phyloP scores from a whole-genome alignment of 2,888 invertebrate species.

The Lissonota sp. region DNA sequence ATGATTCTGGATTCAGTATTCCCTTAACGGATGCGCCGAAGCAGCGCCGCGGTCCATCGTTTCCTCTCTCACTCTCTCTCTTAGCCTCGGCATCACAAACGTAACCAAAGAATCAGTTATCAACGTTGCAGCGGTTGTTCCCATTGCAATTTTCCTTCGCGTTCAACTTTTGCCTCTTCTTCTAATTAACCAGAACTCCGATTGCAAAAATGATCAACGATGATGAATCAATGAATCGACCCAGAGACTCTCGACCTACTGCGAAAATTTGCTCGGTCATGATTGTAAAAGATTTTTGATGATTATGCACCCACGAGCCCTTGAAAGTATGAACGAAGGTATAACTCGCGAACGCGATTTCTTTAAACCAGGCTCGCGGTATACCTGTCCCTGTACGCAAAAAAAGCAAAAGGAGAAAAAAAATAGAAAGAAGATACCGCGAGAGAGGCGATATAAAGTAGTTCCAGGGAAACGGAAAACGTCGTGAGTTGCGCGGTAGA shows the following conservation, averaged over 20 bases:
- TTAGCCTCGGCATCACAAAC: constrained; percentile 14
- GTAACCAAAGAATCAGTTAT: constrained; percentile 23
- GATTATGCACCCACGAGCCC: no score
- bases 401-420: background rate
- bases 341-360: constrained; percentile 15
- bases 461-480: constrained; percentile 48
- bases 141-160: background rate
- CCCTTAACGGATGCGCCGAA: constrained; percentile 69
- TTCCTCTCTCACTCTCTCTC: constrained; percentile 24
- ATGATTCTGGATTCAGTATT: constrained; percentile 76
- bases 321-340: background rate
- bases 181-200: no score
- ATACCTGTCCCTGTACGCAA: no score
- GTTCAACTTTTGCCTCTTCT: no score
- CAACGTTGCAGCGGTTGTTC: constrained; percentile 14
- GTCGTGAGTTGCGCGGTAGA: constrained; percentile 19
- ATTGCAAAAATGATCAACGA: no score
- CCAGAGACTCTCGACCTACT: no score
- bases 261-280: no score
- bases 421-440: background rate
- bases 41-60: constrained; percentile 42
- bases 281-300: no score
- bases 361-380: constrained; percentile 44
- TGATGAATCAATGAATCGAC: no score
- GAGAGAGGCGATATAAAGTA: background rate